Base-by-base conservation (phyloP, 2,113 vertebrate species). In the human (Homo sapiens) region DNA sequence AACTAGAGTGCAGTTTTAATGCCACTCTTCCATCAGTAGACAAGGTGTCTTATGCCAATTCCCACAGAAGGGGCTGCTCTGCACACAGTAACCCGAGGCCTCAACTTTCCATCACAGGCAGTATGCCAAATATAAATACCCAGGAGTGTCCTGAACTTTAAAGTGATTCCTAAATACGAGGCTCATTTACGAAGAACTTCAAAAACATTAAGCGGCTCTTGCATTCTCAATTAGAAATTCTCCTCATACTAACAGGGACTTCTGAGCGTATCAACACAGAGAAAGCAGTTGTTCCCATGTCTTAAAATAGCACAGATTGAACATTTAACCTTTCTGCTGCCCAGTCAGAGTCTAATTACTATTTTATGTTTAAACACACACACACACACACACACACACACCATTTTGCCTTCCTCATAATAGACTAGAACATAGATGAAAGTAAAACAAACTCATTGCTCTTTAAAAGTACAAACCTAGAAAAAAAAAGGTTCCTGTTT, bases 251-350 rank as follows among this genome's bases (percentile, higher is more conserved):
- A 97, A 97, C 97, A 82, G 78, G 86, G 81, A 97, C 98, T 98
- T 97, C 97, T 98, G 97, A 96, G 79, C 43, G 96, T 76, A 95
- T 97, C 57, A 93, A 87, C 86, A 93, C 96, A 95, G 84, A 93
- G 86, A 93, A 92, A 95, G 93, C 98, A 98, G 98, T 97, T 98
- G 98, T 98, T 98, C 96, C 18, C 97, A 98, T 96, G n/a, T 98
- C 98, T 97, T 98, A 98, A 98, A 98, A 99, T 98, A 98, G 97
- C 55, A 96, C 84, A 50, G 38, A 64, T 16, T 89, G 80, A 98
- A 98, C 97, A 93, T 96, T 98, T 97, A 97, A 98, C 98, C 94
- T 98, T 98, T 98, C 93, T 68, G 59, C 55, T 97, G 82, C 75
- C 96, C 97, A 97, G 95, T 89, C 97, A 96, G 94, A 90, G 1